These are phyloP conservation scores for Anser cygnoides DNA, from an alignment of 2,113 vertebrate genomes.

Conservation along the genomic window DNA sequence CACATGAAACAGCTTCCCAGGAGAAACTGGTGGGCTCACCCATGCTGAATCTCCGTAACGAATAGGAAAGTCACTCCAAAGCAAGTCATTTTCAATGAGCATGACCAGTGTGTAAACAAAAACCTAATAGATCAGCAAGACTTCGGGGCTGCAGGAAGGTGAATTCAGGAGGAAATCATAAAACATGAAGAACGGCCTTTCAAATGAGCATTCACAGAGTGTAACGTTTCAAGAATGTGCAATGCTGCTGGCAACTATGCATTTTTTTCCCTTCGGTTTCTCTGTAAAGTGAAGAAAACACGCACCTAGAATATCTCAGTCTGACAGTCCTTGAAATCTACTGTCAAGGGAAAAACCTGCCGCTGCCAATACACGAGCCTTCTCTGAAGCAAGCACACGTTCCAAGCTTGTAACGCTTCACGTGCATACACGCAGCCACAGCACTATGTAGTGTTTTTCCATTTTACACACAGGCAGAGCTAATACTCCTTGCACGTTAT, in stretches of 20 bases:
- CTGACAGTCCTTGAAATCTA: neutral
- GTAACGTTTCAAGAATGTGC: neutral
- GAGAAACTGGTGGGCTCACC: neutral
- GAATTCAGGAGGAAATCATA: neutral
- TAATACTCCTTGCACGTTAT: neutral
- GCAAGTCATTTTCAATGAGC: fast-evolving
- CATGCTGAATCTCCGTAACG: neutral
- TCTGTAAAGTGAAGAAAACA: neutral
- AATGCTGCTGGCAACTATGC: neutral
- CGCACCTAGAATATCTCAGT: neutral
- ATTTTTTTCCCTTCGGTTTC: neutral
- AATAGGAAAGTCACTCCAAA: neutral
- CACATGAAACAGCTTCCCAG: neutral
- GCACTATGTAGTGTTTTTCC: fast-evolving
- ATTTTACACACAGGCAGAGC: neutral
- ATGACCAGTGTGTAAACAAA: fast-evolving
- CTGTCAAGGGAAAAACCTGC: neutral
- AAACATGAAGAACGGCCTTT: fast-evolving
- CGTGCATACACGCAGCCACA: fast-evolving
- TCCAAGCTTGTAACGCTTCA: fast-evolving
- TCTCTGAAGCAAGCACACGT: fast-evolving
- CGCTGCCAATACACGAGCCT: neutral
- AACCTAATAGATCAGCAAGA: neutral
- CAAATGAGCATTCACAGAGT: neutral
- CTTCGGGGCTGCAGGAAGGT: too few relatives aligned